Conservation (phyloP, 2,797 vertebrate species). For the Dendrocincla tyrannina region DNA sequence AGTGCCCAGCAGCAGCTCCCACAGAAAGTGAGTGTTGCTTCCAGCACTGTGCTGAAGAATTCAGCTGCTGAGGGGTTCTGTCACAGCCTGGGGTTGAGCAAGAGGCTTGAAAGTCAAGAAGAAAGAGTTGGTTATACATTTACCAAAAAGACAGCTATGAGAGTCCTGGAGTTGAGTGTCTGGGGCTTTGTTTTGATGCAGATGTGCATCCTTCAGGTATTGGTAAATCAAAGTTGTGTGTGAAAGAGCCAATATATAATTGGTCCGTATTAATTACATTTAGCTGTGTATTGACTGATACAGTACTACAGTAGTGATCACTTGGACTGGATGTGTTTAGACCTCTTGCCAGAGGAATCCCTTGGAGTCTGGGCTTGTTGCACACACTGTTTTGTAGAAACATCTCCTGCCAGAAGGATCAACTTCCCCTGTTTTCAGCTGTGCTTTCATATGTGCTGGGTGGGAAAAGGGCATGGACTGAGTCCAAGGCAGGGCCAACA, state of each 20-base stretch:
- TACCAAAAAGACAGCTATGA: not conserved
- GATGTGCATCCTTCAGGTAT: not conserved
- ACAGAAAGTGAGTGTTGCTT: conserved; percentile 84
- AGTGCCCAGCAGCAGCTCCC: conserved; percentile 85
- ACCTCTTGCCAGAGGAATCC: not conserved
- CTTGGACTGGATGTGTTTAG: not conserved
- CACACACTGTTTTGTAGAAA: not conserved
- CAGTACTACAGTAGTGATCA: accelerated
- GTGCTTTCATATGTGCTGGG: not conserved
- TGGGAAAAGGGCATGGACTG: not conserved
- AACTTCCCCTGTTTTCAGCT: not conserved
- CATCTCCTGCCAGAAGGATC: not conserved
- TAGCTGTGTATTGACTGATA: not conserved
- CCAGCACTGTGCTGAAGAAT: accelerated
- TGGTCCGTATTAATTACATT: accelerated
- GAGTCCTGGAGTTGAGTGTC: not conserved
- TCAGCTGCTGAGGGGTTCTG: not conserved
- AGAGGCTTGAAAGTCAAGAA: not conserved
- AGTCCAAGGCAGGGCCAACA: accelerated
- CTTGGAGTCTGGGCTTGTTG: not conserved
- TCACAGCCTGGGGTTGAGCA: not conserved
- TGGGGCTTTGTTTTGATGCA: not conserved
- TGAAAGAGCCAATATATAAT: not conserved
- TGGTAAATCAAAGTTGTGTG: not conserved
- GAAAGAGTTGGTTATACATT: not conserved